Evolutionary conservation across 2,113 vertebrate genomes (phyloP).

Genomic region (Eublepharis macularius): DNA sequence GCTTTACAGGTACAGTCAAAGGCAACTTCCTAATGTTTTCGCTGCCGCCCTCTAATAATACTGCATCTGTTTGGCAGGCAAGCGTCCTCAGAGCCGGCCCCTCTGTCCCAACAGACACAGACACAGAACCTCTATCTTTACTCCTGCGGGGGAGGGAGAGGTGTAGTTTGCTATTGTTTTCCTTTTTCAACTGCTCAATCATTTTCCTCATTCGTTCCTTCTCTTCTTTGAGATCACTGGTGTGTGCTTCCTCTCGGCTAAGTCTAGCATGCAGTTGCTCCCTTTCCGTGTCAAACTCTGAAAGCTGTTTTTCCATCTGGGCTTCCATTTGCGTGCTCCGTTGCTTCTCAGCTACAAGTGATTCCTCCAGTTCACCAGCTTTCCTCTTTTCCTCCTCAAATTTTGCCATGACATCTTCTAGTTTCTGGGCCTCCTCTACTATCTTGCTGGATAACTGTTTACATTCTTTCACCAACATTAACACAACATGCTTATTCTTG

Average conservation of each 20-base stretch:
- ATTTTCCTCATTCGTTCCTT: constrained; percentile 88
- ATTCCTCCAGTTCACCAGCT: constrained; percentile 82
- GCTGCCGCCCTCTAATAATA: constrained; percentile 65
- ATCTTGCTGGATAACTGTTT: constrained; percentile 92
- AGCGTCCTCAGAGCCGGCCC: constrained; percentile 75
- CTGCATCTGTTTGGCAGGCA: constrained; percentile 87
- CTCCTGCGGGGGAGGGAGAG: constrained; percentile 63
- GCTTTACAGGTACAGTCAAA: constrained; percentile 84
- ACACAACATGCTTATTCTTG: constrained; percentile 95
- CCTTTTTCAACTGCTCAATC: constrained; percentile 90
- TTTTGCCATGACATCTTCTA: constrained; percentile 85
- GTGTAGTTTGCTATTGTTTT: constrained; percentile 76
- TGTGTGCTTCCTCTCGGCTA: constrained; percentile 86
- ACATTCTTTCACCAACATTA: constrained; percentile 95
- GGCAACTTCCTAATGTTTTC: constrained; percentile 87
- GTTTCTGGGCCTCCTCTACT: constrained; percentile 90
- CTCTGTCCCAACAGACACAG: constrained; percentile 86
- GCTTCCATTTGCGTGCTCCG: constrained; percentile 85
- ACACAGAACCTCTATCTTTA: constrained; percentile 76
- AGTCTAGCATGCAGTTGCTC: constrained; percentile 94
- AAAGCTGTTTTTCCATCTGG: constrained; percentile 95
- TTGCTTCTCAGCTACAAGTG: constrained; percentile 83
- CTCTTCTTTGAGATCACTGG: constrained; percentile 83
- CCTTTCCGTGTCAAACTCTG: constrained; percentile 93
- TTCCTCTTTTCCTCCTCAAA: constrained; percentile 88